Base-by-base conservation (phyloP, 2,888 invertebrate species). In the Anthrax anthrax region DNA sequence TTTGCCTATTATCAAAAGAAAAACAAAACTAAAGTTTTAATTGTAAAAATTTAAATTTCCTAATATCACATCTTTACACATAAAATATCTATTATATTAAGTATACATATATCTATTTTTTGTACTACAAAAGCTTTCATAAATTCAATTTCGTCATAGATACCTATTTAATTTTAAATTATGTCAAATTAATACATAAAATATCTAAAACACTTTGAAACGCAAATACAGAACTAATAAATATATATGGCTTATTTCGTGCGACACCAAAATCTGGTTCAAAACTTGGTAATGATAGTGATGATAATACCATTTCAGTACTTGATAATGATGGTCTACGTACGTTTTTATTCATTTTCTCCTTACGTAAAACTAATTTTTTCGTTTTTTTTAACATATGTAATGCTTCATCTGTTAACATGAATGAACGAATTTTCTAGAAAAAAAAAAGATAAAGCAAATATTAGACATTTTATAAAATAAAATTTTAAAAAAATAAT, bases 241-340 rank as follows among this genome's bases (percentile, higher is more conserved):
- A 69, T 4, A 59, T 62, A 49, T 69, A 69, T 14, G 66, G 65
- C 38, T 58, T 61, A 45, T 55, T 57, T 34, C 58, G 59, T 45
- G 63, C 59, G 14, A 69, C 60, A 41, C 69, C 68, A 50, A 63
- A 69, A 53, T 69, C 69, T 13, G 69, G 62, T 43, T 67, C 61
- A n/a, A 67, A 51, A 44, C 60, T 60, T 29, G 69, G 69, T 47
- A 65, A 43, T 2, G 62, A 51, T 37, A 56, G 56, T 41, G 56
- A 10, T 12, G 34, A 29, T 12, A 36, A 46, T n/a, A 8, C 23
- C 4, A 23, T 23, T 6, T 23, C 8, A 23, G 4, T 23, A 23
- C 8, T 6, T 16, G 47, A 18, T 16, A 47, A 39, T 10, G 49
- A 43, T 3, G 57, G 55, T n/a, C 64, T 67, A 5, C 66, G 60